These are phyloP conservation scores for Telmatherina bonti DNA, from an alignment of 2,797 vertebrate genomes.

Conservation along the genomic window DNA sequence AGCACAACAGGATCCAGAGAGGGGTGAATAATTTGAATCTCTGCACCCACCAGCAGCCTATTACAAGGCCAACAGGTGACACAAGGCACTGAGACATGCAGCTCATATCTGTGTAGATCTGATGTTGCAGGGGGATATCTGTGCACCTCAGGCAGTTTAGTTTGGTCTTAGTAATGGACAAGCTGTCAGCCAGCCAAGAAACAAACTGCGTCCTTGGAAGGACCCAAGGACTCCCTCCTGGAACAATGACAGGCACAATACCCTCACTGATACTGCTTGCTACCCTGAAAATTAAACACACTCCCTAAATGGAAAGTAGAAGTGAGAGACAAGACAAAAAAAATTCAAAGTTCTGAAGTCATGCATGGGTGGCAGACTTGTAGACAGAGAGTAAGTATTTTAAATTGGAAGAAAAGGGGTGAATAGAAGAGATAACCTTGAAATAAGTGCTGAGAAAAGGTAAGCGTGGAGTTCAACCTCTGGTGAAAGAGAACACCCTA, in stretches of 20 bases:
- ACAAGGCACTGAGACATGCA: slow-evolving; percentile 15
- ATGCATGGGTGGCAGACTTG: not conserved
- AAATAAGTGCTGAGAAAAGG: slow-evolving; percentile 4
- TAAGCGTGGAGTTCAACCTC: slow-evolving; percentile 18
- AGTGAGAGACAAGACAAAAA: slow-evolving; percentile 10
- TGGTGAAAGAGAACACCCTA: slow-evolving; percentile 13
- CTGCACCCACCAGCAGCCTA: slow-evolving; percentile 8
- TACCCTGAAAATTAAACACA: slow-evolving; percentile 39
- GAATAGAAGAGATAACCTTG: not conserved
- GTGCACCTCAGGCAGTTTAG: slow-evolving; percentile 45
- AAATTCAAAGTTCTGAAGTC: slow-evolving; percentile 22
- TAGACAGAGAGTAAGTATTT: slow-evolving; percentile 11
- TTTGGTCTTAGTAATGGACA: slow-evolving; percentile 70
- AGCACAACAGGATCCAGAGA: slow-evolving; percentile 28
- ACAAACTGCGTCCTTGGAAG: slow-evolving; percentile 68
- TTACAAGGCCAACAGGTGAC: slow-evolving; percentile 43
- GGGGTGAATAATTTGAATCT: slow-evolving; percentile 3
- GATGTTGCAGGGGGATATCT: slow-evolving; percentile 34
- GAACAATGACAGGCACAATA: slow-evolving; percentile 51
- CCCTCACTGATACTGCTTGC: slow-evolving; percentile 29
- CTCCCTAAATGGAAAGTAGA: slow-evolving; percentile 19
- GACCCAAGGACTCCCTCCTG: slow-evolving; percentile 63
- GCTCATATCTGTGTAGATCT: slow-evolving; percentile 57
- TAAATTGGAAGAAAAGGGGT: not conserved
- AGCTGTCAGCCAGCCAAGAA: slow-evolving; percentile 76